These are phyloP conservation scores for Erithacus rubecula DNA, from an alignment of 2,797 vertebrate species.

Conservation along the genomic window DNA sequence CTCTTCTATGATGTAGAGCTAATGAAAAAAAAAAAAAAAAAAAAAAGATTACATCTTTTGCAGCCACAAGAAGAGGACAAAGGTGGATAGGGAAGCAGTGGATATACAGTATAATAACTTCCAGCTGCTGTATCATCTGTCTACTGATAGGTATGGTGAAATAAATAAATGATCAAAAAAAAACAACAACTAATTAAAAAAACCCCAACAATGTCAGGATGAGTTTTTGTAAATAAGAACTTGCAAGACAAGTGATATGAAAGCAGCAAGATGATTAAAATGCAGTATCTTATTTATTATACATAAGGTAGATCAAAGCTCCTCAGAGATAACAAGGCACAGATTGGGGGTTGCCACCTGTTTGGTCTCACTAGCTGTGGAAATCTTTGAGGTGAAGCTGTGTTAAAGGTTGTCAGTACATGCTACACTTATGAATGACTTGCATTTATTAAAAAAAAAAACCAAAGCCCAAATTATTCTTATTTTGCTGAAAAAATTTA, in stretches of 20 bases:
- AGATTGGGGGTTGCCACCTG: conserved; percentile 57
- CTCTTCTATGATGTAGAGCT: background rate
- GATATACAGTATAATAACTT: conserved; percentile 7
- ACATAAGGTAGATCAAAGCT: conserved; percentile 74
- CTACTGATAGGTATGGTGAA: conserved; percentile 37
- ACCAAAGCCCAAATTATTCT: fast-evolving
- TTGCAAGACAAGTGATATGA: conserved; percentile 49
- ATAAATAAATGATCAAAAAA: conserved; percentile 75
- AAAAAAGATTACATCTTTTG: background rate
- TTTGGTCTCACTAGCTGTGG: conserved; percentile 49
- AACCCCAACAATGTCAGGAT: background rate
- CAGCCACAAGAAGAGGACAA: background rate
- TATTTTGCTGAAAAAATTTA: background rate
- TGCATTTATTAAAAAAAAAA: background rate
- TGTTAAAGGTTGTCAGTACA: background rate
- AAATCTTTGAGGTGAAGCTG: conserved; percentile 52
- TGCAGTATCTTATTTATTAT: conserved; percentile 72
- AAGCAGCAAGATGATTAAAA: conserved; percentile 69
- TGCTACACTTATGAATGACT: background rate
- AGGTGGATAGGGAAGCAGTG: background rate
- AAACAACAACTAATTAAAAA: conserved; percentile 43
- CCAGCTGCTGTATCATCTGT: conserved; percentile 41
- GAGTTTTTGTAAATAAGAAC: conserved; percentile 47
- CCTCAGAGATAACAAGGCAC: conserved; percentile 41
- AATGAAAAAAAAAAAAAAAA: conserved; percentile 10